Evolutionary conservation across 2,113 vertebrate genomes (phyloP).

Genomic region (Peromyscus maniculatus): DNA sequence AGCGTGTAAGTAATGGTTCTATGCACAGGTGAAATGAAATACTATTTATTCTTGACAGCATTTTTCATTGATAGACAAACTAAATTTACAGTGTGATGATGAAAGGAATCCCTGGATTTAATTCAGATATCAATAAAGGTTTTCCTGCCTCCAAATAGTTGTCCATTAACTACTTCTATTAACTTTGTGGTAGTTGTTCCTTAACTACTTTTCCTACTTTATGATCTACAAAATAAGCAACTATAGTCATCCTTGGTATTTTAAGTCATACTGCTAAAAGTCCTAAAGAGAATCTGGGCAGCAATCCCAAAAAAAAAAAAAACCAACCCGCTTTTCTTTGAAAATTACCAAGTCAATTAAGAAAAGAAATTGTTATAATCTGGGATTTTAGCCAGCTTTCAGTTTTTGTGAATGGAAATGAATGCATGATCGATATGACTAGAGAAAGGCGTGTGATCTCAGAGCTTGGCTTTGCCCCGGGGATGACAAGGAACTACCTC

Average conservation of each 20-base stretch:
- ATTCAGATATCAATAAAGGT: background rate
- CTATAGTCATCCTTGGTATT: conserved; percentile 34
- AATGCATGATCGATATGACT: conserved; percentile 39
- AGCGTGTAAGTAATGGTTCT: background rate
- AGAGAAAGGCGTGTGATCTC: background rate
- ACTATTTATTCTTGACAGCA: background rate
- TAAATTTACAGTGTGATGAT: background rate
- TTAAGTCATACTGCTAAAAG: conserved; percentile 40
- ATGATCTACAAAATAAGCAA: conserved; percentile 53
- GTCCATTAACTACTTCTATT: conserved; percentile 43
- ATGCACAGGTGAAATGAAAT: conserved; percentile 28
- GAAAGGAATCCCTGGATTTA: background rate
- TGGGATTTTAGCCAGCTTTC: conserved; percentile 59
- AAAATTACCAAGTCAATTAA: conserved; percentile 67
- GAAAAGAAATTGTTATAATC: conserved; percentile 49
- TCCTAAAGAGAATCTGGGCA: background rate
- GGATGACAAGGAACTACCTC: conserved; percentile 11
- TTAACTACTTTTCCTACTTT: conserved; percentile 64
- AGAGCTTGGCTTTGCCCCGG: conserved; percentile 48
- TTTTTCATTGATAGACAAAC: background rate
- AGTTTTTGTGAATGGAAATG: conserved; percentile 64
- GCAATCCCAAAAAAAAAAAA: background rate
- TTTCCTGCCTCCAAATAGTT: conserved; percentile 8
- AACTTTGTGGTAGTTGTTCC: conserved; percentile 32
- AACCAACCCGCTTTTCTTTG: conserved; percentile 45